Evolutionary conservation across 2,888 invertebrate species (phyloP), one percentile per base, ranked within the genome.

Genomic region (Amphiduros pacificus): DNA sequence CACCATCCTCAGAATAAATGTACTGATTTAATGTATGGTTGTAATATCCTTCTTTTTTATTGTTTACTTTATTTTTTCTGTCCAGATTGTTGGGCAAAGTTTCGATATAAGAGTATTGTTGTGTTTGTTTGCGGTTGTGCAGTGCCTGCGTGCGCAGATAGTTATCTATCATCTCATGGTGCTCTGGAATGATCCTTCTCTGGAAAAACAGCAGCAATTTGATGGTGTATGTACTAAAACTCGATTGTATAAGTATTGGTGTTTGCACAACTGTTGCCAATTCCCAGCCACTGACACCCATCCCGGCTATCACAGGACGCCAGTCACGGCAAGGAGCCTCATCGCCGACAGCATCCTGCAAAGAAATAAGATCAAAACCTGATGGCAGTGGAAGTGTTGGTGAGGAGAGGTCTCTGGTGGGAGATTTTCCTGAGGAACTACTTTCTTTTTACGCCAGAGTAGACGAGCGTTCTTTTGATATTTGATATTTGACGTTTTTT

Each of bases 261-360:
- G 69, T 67, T 57, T 69, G 69, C 17, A 69, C 52, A 51, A 69
- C 61, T 29, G 67, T 57, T 5, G 77, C 75, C 22, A 79, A 65
- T 63, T 79, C 77, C 79, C 79, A 79, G 17, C 79, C 79, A n/a
- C 64, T 65, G 24, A 65, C 64, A 1, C 78, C 79, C 73, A 77
- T 74, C 6, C 73, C 71, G 6, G 71, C 72, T 24, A 77, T 69
- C 2, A 73, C 58, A 2, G 73, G 72, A 26, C 76, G 72, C 78
- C 78, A 78, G 53, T 74, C 71, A 14, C 55, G 55, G 26, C 61
- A 62, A 2, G 69, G 65, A 26, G 32, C 27, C 59, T 68, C 64
- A 22, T 31, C 41, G 5, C 54, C 53, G 2, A 55, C 24, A 17
- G 40, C 27, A n/a, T 50, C 40, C 67, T 67, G 49, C 1, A 52